These are phyloP conservation scores for Cherax destructor DNA, from an alignment of 1,140 invertebrate species.

Conservation along the genomic window DNA sequence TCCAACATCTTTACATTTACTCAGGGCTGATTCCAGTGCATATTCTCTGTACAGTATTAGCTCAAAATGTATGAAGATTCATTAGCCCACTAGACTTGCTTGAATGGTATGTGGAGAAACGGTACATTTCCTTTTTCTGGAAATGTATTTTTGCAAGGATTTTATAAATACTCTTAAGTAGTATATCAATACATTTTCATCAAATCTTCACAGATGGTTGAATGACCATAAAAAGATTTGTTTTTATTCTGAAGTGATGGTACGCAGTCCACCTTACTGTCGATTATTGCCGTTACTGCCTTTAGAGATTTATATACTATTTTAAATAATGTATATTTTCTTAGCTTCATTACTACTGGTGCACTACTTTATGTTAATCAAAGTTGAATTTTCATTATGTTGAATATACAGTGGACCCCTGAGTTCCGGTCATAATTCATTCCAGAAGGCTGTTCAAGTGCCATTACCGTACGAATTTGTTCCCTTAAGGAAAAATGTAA, in stretches of 20 bases:
- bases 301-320: background rate
- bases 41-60: conserved; percentile 47
- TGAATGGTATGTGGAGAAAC: background rate
- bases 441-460: too few relatives aligned
- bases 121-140: background rate
- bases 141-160: conserved; percentile 44
- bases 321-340: background rate
- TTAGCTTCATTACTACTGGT: background rate
- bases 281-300: background rate
- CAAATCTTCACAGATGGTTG: background rate
- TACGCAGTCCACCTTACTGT: background rate
- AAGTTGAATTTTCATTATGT: background rate
- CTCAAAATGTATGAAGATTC: conserved; percentile 6
- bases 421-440: too few relatives aligned
- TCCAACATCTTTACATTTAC: conserved; percentile 47
- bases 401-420: background rate
- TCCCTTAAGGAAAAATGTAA: too few relatives aligned
- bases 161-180: conserved; percentile 21
- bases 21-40: conserved; percentile 36
- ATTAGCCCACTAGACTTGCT: background rate
- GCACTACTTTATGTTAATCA: background rate
- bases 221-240: background rate
- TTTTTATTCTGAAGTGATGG: background rate
- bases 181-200: background rate
- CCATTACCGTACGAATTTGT: too few relatives aligned